phyloP scores from a whole-genome alignment of 1,140 invertebrate genomes.

The Grapholita molesta region DNA sequence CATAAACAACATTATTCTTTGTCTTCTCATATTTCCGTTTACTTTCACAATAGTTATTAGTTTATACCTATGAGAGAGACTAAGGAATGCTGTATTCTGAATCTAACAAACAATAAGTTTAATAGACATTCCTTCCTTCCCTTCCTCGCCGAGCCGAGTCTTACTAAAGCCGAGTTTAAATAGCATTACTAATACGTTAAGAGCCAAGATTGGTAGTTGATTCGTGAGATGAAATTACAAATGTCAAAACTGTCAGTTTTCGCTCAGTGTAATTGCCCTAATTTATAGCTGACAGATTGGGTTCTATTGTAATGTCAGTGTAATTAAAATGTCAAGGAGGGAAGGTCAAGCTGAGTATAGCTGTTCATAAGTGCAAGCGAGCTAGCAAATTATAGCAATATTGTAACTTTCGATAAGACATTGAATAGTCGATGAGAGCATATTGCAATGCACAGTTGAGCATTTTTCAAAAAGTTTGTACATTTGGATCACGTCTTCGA shows the following conservation, averaged over 20 bases:
- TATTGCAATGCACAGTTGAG: too few relatives aligned
- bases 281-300: not conserved
- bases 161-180: not conserved
- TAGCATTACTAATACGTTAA: not conserved
- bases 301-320: not conserved
- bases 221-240: not conserved
- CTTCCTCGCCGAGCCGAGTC: too few relatives aligned
- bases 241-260: not conserved
- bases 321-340: not conserved
- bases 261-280: not conserved
- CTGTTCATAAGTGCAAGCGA: not conserved
- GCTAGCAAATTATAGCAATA: too few relatives aligned
- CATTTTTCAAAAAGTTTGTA: too few relatives aligned
- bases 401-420: too few relatives aligned
- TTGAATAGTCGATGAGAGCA: too few relatives aligned
- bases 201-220: not conserved
- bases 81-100: not conserved
- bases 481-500: too few relatives aligned
- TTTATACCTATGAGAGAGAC: not conserved
- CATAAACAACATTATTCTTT: constrained; percentile 32
- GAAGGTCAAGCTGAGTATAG: not conserved
- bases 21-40: constrained; percentile 24
- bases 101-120: not conserved
- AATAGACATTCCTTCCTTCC: not conserved
- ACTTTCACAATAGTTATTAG: not conserved